Conservation (phyloP, 1,140 invertebrate species). For the Drosophila elegans region DNA sequence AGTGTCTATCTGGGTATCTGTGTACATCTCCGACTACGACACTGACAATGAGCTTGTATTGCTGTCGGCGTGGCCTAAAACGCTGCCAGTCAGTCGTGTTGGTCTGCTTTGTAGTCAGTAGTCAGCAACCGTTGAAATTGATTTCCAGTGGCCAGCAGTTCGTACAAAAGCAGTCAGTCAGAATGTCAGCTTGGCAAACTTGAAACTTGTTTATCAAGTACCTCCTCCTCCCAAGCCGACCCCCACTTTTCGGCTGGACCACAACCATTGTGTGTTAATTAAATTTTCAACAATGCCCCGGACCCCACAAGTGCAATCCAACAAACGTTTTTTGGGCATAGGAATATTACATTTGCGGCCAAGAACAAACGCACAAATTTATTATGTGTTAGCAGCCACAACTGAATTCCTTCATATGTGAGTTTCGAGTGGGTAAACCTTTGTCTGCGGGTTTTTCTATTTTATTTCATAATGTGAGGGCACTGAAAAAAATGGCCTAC, state of each 20-base stretch:
- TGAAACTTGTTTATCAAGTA: slow-evolving; percentile 59
- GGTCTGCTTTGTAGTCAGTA: slow-evolving; percentile 46
- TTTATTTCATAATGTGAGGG: slow-evolving; percentile 3
- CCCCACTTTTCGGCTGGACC: slow-evolving; percentile 31
- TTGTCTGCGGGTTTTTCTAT: slow-evolving; percentile 9
- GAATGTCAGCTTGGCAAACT: slow-evolving; percentile 21
- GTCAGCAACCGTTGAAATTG: slow-evolving; percentile 51
- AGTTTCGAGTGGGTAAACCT: slow-evolving; percentile 11
- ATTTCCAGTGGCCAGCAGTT: slow-evolving; percentile 45
- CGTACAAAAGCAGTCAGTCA: slow-evolving; percentile 19
- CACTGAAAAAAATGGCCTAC: slow-evolving; percentile 1
- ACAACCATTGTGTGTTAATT: slow-evolving; percentile 73
- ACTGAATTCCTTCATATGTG: slow-evolving; percentile 34
- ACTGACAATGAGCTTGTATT: slow-evolving; percentile 49
- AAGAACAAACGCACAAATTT: slow-evolving; percentile 68
- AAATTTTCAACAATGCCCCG: slow-evolving; percentile 64
- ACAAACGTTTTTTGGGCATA: slow-evolving; percentile 36
- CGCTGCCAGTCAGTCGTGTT: slow-evolving; percentile 47
- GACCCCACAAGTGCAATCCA: slow-evolving; percentile 29
- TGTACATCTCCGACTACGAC: slow-evolving; percentile 9
- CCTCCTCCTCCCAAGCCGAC: not conserved
- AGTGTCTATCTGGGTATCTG: slow-evolving; percentile 6
- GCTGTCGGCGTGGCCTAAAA: slow-evolving; percentile 41
- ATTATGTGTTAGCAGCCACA: slow-evolving; percentile 67
- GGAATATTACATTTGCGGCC: slow-evolving; percentile 53